Conservation (phyloP, 1,140 invertebrate species). For the Heliconius congener region DNA sequence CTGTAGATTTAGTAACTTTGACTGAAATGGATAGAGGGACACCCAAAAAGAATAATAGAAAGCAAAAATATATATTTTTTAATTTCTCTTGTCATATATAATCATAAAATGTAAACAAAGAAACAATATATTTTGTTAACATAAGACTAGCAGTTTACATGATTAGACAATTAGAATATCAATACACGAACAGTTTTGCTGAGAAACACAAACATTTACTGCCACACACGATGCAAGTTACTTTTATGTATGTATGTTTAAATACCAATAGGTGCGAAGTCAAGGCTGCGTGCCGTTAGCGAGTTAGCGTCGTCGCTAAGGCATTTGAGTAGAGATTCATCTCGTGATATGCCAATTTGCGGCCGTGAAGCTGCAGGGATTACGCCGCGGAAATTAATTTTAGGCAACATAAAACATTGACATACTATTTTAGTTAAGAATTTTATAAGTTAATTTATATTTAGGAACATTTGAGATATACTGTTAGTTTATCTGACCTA, state of each 20-base stretch:
- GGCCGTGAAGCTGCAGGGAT: slow-evolving; percentile 35
- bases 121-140: neutral
- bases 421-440: neutral
- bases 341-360: slow-evolving; percentile 64
- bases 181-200: slow-evolving; percentile 27
- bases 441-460: neutral
- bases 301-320: slow-evolving; percentile 36
- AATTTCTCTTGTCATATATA: no score
- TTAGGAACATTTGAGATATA: no score
- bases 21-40: no score
- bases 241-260: slow-evolving; percentile 32
- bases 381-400: neutral
- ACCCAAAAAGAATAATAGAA: no score
- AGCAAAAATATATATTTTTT: no score
- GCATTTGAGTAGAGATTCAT: slow-evolving; percentile 44
- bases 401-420: neutral
- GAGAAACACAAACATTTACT: slow-evolving; percentile 33
- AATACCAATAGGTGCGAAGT: slow-evolving; percentile 56
- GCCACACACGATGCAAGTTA: slow-evolving; percentile 41
- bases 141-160: neutral
- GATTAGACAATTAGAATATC: neutral
- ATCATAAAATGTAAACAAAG: neutral
- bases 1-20: no score
- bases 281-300: slow-evolving; percentile 50
- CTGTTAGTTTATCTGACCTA: no score